These are phyloP conservation scores for Stratiomys singularior DNA, from an alignment of 2,888 invertebrate genomes.

Conservation along the genomic window DNA sequence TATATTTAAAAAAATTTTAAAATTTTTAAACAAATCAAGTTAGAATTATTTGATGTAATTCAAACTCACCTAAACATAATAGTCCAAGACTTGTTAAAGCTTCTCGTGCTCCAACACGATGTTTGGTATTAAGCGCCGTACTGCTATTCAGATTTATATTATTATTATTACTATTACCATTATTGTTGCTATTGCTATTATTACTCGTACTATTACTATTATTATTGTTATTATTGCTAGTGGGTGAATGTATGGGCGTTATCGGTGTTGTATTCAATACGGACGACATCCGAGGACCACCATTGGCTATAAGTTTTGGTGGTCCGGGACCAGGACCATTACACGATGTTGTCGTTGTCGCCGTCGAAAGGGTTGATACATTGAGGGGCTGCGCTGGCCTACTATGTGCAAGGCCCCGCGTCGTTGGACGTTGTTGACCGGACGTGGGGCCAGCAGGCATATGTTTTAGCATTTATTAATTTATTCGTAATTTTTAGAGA, in stretches of 20 bases:
- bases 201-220: slow-evolving; percentile 52
- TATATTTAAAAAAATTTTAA: too few species aligned
- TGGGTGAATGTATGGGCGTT: slow-evolving; percentile 59
- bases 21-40: too few species aligned
- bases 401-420: slow-evolving; percentile 57
- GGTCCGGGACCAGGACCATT: slow-evolving; percentile 52
- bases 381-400: slow-evolving; percentile 72
- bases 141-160: slow-evolving; percentile 68
- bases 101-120: slow-evolving; percentile 76
- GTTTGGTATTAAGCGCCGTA: slow-evolving; percentile 59
- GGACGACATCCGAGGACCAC: slow-evolving; percentile 64
- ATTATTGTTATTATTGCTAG: slow-evolving; percentile 55
- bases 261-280: slow-evolving; percentile 58
- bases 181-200: slow-evolving; percentile 52
- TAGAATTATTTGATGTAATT: background rate
- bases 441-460: slow-evolving; percentile 61
- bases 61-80: slow-evolving; percentile 75
- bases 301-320: slow-evolving; percentile 58
- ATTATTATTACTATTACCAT: slow-evolving; percentile 57
- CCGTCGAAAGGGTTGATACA: slow-evolving; percentile 70
- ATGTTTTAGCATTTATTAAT: slow-evolving; percentile 57
- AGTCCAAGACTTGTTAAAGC: slow-evolving; percentile 87
- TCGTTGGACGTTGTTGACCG: slow-evolving; percentile 59
- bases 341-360: slow-evolving; percentile 44
- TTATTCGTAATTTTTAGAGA: too few species aligned